Conservation (phyloP, 2,113 vertebrate genomes). For the Rhegmatorhina hoffmannsi region DNA sequence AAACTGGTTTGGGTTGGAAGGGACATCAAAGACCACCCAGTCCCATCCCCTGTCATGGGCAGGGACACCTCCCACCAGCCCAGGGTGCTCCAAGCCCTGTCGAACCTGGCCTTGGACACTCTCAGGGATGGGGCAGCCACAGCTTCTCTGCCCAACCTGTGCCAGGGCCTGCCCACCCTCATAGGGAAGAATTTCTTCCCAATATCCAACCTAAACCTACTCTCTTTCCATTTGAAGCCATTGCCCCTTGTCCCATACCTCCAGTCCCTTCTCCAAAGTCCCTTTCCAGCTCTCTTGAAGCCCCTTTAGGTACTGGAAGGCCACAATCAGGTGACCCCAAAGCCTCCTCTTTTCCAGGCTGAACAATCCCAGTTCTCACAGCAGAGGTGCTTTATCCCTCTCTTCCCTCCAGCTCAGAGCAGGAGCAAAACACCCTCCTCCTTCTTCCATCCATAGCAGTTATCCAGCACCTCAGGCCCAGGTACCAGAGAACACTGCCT, state of each 20-base stretch:
- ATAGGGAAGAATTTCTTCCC: fast-evolving
- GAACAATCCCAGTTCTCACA: not conserved
- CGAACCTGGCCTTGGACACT: not conserved
- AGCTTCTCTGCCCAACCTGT: not conserved
- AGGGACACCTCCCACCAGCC: fast-evolving
- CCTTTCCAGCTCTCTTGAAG: not conserved
- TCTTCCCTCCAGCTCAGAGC: not conserved
- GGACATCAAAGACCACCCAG: fast-evolving
- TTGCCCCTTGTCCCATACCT: not conserved
- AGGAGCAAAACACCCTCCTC: not conserved
- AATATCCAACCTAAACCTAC: not conserved
- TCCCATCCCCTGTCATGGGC: not conserved
- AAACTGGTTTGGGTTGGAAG: not conserved
- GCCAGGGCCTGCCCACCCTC: fast-evolving
- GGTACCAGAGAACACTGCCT: not conserved
- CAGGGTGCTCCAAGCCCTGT: fast-evolving
- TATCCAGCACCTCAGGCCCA: not conserved
- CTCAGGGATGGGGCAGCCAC: not conserved
- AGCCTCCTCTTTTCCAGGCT: not conserved
- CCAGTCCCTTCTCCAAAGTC: not conserved
- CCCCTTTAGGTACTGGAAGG: not conserved
- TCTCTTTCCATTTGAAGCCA: not conserved
- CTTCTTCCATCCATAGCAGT: not conserved
- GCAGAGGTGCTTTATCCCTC: not conserved
- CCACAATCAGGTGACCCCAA: not conserved